Base-by-base conservation (phyloP, 2,113 vertebrate genomes). In the Heterochromis multidens region DNA sequence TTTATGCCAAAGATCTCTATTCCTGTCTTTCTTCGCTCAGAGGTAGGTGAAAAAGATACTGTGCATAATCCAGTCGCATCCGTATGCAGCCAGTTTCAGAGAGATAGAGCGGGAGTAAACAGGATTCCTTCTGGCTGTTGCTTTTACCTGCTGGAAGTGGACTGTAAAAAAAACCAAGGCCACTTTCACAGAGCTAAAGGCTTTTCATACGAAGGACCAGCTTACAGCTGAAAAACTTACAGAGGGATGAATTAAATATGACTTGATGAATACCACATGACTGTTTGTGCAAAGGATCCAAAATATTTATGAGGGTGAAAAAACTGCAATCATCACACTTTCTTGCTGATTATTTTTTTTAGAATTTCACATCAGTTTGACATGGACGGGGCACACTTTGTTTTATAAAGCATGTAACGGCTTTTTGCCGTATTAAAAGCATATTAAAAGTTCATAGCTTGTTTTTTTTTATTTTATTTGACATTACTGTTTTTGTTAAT, bases 141-240 rank as follows among this genome's bases (percentile, higher is more conserved):
- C 87, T 82, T 91, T 92, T 81, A 90, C 90, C 92, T 90, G 92
- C 82, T 84, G 54, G 57, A 79, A 78, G 77, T 85, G 85, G 72
- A 65, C 85, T 25, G 13, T 62, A 60, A 76, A 80, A 49, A 0
- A 49, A 84, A 82, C 88, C 82, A 85, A 88, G 84, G 43, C 84
- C 79, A 65, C 23, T n/a, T 76, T 89, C 19, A 0, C 52, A 74
- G 35, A 89, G 79, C 79, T 83, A 46, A 84, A 83, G 65, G 81
- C 77, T 88, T 79, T 85, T 77, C 52, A 46, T 35, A 31, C 56
- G 9, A 79, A 85, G 27, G 59, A 27, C 62, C 2, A 4, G 13
- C 76, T 79, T 78, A 61, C 12, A 43, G 86, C 67, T 77, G n/a
- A 52, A 81, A 76, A 84, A 63, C 27, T 25, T 58, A 57, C 56